phyloP scores from a whole-genome alignment of 2,797 vertebrate species.

The Paguma larvata region DNA sequence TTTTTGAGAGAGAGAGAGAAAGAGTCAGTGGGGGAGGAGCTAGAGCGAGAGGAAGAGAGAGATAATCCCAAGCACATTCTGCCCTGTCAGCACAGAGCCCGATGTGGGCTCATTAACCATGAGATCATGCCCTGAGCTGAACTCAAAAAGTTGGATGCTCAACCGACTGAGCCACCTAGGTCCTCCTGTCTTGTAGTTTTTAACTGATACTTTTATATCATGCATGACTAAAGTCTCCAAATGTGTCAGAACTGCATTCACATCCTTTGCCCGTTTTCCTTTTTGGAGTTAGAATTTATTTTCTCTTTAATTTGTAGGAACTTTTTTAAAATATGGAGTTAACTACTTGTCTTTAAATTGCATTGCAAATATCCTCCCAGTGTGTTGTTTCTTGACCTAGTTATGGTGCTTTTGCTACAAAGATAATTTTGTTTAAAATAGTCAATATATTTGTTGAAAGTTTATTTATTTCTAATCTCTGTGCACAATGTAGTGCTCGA shows the following conservation, averaged over 20 bases:
- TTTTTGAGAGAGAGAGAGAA: too few relatives aligned
- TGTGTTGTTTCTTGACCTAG: not conserved
- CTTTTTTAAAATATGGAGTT: not conserved
- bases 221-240: not conserved
- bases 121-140: too few relatives aligned
- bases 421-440: conserved; percentile 12
- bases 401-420: not conserved
- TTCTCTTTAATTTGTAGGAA: not conserved
- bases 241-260: not conserved
- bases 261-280: not conserved
- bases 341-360: not conserved
- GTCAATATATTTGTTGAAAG: not conserved
- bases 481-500: too few relatives aligned
- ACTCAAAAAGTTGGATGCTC: too few relatives aligned
- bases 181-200: not conserved
- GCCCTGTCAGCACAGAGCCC: too few relatives aligned
- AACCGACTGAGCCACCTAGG: too few relatives aligned
- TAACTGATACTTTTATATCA: not conserved
- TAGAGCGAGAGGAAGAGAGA: too few relatives aligned
- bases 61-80: too few relatives aligned
- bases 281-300: not conserved
- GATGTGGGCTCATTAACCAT: too few relatives aligned
- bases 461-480: too few relatives aligned
- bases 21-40: too few relatives aligned
- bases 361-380: not conserved